Evolutionary conservation across 1,140 invertebrate genomes (phyloP), one percentile per base, ranked within the genome.

Genomic region (Trichonephila inaurata): DNA sequence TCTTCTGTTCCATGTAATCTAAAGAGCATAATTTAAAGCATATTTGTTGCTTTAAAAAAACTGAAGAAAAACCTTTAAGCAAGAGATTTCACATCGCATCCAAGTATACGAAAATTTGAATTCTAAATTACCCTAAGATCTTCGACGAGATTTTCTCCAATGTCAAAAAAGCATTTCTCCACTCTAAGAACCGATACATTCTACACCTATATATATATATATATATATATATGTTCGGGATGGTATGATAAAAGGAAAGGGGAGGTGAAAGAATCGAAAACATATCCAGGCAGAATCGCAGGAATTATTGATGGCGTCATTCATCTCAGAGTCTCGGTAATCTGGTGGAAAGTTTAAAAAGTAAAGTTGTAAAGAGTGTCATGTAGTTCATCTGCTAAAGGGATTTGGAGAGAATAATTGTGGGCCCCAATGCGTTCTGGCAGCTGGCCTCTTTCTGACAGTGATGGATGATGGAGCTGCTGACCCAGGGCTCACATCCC

Each of bases 371-470:
- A 89, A 93, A 94, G 93, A 94, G 93, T 94, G 88, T 90, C 93
- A 85, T 94, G 92, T 94, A 94, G 87, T 94, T 94, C 92, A 90
- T 94, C 93, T 94, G 88, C 87, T 94, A 66, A 94, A 89, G 93
- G 93, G 93, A 89, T 94, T 94, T 94, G 72, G 77, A 85, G 93
- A 94, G 93, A 94, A 94, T 94, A 94, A 94, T 94, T 94, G 93
- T 77, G 88, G 93, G 87, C 87, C 83, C 40, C 87, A 77, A 94
- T 94, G 62, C 87, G 87, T 89, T 94, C 93, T 94, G 93, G 93
- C 93, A 94, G 87, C 88, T 85, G 81, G 93, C 77, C 93, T 94
- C 87, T 19, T 69, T 69, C 66, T 94, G 93, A 94, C 93, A 94
- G 72, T 94, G 93, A 94, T 94, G 60, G 93, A 94, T 94, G 93